These are phyloP conservation scores for Machimus atricapillus DNA, from an alignment of 2,888 invertebrate genomes.

Conservation along the genomic window DNA sequence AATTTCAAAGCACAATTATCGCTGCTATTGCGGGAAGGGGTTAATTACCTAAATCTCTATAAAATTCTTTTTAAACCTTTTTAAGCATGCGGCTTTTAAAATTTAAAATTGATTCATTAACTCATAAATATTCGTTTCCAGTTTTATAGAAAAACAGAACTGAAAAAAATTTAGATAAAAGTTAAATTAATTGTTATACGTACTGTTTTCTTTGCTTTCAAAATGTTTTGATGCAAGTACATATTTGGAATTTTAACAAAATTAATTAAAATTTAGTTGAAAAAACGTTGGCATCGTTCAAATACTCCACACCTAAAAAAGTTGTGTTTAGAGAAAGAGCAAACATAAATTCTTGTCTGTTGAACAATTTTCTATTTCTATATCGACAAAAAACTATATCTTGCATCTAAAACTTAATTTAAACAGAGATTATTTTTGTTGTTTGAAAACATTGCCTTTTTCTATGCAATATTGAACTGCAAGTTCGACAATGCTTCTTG, in stretches of 20 bases:
- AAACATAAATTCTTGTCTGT: no score
- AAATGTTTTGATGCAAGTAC: no score
- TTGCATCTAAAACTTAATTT: neutral
- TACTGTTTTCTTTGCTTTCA: no score
- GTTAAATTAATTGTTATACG: no score
- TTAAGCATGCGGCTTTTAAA: neutral
- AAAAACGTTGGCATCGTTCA: no score
- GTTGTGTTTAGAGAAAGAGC: no score
- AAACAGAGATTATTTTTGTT: neutral
- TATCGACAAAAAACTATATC: neutral
- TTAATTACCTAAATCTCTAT: neutral
- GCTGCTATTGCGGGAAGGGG: neutral
- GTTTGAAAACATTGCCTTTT: neutral
- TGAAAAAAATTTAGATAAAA: no score
- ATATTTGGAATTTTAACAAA: no score
- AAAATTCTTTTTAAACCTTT: neutral
- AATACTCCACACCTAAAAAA: no score
- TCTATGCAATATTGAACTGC: neutral
- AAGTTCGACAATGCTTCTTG: neutral
- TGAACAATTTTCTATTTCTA: no score
- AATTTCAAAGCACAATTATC: neutral
- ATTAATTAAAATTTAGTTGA: no score
- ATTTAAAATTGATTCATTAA: neutral
- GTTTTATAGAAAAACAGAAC: no score
- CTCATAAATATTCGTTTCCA: neutral